Evolutionary conservation across 1,140 invertebrate species (phyloP), one percentile per base, ranked within the genome.

Genomic region (Maconellicoccus hirsutus): DNA sequence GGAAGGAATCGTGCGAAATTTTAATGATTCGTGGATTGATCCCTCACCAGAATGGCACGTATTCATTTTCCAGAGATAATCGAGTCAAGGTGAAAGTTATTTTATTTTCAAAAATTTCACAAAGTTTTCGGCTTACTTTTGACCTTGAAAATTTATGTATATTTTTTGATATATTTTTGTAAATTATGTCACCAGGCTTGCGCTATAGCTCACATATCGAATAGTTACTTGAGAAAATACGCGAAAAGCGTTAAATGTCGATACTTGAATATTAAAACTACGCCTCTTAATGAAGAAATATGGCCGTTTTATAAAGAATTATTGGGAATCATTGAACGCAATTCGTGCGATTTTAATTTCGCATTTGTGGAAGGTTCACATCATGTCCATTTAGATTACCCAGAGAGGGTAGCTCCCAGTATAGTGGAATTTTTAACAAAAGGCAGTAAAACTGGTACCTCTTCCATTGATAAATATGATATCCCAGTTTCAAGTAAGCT

Each of bases 331-430:
- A 83, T 92, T 59, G 84, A 84, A 77, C 71, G 82, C 52, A 79
- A 76, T 21, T 82, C 88, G 0, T 78, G 75, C 22, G 82, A 81
- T 63, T 86, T 92, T 72, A 82, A 84, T 27, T 89, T 86, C 73
- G 81, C 86, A 26, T 83, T 87, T 77, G 86, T 94, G 0, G 83
- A 87, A 63, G 92, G 92, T 0, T 88, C 86, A 1, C 92, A 94
- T 82, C 91, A 94, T 76, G 83, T 93, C 6, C 92, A 94, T 76
- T 80, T 95, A 33, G 90, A 90, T 72, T 80, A 89, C 69, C 88
- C 91, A 3, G 84, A 88, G 72, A 85, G 81, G 76, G 81, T 94
- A 70, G 83, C 84, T 19, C 78, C 81, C 10, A 79, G 86, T 71
- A 85, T 91, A 52, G 81, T 79, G 63, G 79, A 84, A 29, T 90